Evolutionary conservation across 1,140 invertebrate genomes (phyloP).

Genomic region (Trinorchestia longiramus): DNA sequence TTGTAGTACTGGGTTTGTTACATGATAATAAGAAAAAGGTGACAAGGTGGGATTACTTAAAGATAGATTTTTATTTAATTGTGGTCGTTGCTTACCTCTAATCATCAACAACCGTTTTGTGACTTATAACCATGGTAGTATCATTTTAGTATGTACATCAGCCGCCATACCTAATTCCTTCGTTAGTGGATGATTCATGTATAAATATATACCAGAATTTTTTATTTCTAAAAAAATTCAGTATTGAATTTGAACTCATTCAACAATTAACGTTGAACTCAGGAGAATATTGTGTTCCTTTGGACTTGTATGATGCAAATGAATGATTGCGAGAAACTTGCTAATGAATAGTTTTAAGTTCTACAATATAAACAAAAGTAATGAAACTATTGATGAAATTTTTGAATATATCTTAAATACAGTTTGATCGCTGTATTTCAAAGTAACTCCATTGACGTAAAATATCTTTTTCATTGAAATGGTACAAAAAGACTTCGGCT

Average conservation of each 20-base stretch:
- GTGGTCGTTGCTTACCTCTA: no score
- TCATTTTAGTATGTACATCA: no score
- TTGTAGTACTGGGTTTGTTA: no score
- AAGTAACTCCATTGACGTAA: background rate
- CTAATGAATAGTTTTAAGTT: background rate
- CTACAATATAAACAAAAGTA: background rate
- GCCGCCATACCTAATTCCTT: no score
- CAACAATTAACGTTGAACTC: no score
- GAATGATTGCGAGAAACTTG: background rate
- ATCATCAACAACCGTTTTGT: no score
- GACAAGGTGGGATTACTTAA: no score
- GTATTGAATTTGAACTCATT: background rate
- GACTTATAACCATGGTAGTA: no score
- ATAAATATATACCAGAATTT: background rate
- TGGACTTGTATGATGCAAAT: background rate
- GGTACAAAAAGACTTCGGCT: slow-evolving; percentile 28
- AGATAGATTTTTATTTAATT: no score
- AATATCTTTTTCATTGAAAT: background rate
- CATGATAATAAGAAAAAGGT: no score
- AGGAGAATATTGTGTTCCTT: background rate
- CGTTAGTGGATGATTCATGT: background rate
- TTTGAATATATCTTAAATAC: background rate
- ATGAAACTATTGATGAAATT: background rate
- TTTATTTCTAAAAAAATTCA: background rate
- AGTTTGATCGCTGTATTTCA: background rate